Base-by-base conservation (phyloP, 2,888 invertebrate genomes). In the Anarsia innoxiella region DNA sequence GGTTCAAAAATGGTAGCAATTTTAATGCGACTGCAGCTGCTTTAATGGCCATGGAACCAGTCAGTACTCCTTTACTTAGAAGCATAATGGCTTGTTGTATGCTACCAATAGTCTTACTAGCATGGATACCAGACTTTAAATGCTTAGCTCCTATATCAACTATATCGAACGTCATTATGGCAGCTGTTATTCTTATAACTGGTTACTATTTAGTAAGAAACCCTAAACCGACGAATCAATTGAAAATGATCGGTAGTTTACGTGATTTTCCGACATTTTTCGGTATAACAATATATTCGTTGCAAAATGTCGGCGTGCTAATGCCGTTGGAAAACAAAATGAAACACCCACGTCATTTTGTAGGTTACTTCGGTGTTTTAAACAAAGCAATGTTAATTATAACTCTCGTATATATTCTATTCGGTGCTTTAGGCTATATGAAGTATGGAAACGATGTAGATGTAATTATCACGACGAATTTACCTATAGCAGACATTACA, bases 311-410 rank as follows among this genome's bases (percentile, higher is more conserved):
- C 23, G 23, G 23, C 6, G 23, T 23, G 23, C 88, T 95, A 1
- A 91, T 96, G 88, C 95, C 96, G 0, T 67, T 96, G 53, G 94
- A 95, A 68, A 95, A 95, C 64, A 90, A 89, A 56, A 95, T 96
- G 94, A 88, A 88, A 66, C 89, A 88, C 2, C 94, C 94, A 0
- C 85, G 87, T 50, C 87, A 91, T 55, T 93, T 95, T 64, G 54
- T 80, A 32, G 82, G 94, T 14, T 60, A 90, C 15, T 90, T 89
- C 46, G 95, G 95, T 34, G 93, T 94, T 8, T 78, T 95, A 13
- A 93, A 93, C 61, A 88, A 89, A 44, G 93, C 93, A 15, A 94
- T 95, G 92, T 95, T 95, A 65, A 90, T 91, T 46, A 79, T 93
- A 16, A 83, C 93, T 11, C 56, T 87, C 12, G 69, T 95, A 1